Evolutionary conservation across 2,888 invertebrate genomes (phyloP).

Genomic region (Lymantria monacha): DNA sequence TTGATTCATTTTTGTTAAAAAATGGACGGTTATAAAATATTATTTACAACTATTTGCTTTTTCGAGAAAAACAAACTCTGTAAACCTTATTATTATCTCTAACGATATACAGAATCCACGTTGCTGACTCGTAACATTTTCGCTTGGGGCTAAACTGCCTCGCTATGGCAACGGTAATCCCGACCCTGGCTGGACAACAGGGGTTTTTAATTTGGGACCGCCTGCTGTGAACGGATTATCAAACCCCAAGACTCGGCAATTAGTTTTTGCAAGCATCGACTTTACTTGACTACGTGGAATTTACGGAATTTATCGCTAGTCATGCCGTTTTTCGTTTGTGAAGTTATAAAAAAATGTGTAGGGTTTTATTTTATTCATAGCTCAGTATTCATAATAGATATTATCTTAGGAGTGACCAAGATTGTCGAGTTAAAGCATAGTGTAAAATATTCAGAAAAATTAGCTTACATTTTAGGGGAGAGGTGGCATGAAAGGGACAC

Average conservation of each 20-base stretch:
- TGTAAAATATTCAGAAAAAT: too few relatives aligned
- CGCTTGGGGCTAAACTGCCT: constrained; percentile 35
- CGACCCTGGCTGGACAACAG: constrained; percentile 57
- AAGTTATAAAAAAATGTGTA: too few relatives aligned
- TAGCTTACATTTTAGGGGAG: too few relatives aligned
- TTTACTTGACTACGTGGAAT: constrained; percentile 48
- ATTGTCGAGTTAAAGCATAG: too few relatives aligned
- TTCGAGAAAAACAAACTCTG: too few relatives aligned
- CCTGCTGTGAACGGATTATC: constrained; percentile 79
- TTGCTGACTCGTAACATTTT: constrained; percentile 17
- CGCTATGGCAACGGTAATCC: constrained; percentile 66
- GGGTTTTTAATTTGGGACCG: constrained; percentile 77
- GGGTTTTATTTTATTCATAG: background rate
- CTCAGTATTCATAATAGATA: too few relatives aligned
- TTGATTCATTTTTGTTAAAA: too few relatives aligned
- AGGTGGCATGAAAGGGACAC: too few relatives aligned
- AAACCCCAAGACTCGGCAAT: constrained; percentile 66
- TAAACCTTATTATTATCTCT: constrained; percentile 4
- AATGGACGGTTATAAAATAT: too few relatives aligned
- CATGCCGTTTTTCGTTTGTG: too few relatives aligned
- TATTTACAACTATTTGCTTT: too few relatives aligned
- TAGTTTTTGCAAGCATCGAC: constrained; percentile 62
- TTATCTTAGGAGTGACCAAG: too few relatives aligned
- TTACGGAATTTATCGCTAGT: constrained; percentile 47
- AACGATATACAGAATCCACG: constrained; percentile 12